A percentile compares a stretch with the other conserved stretches of the same genome.
Conservation (phyloP, 2,888 invertebrate species). For the Mimachlamys varia region DNA sequence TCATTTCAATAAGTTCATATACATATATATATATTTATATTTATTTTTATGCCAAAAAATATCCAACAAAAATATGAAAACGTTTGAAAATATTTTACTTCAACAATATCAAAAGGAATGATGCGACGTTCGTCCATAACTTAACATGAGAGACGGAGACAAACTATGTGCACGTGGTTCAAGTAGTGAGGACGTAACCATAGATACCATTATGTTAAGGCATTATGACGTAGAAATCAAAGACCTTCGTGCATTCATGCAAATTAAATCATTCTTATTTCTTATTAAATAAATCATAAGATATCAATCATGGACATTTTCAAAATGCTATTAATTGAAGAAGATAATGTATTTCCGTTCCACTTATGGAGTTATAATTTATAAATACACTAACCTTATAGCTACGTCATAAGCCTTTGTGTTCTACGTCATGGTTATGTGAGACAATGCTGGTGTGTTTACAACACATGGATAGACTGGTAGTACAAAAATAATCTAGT, state of each 20-base stretch:
- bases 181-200: neutral
- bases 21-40: neutral
- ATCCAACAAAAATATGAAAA: constrained; percentile 15
- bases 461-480: constrained; percentile 33
- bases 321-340: too few species aligned
- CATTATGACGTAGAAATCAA: neutral
- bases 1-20: neutral
- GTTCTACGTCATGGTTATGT: neutral
- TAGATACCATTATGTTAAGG: neutral
- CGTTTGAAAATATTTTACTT: neutral
- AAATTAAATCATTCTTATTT: neutral
- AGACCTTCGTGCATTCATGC: neutral
- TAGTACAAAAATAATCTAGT: constrained; percentile 31
- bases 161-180: neutral
- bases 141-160: neutral
- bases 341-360: too few species aligned
- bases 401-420: neutral
- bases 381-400: neutral
- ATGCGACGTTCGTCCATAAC: neutral
- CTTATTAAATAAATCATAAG: too few species aligned
- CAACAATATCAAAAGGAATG: constrained; percentile 4
- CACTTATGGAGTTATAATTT: neutral
- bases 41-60: neutral
- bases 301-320: too few species aligned
- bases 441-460: constrained; percentile 13